Evolutionary conservation across 2,797 vertebrate species (phyloP), one percentile per base, ranked within the genome.

Genomic region (Steatocranus sp.): DNA sequence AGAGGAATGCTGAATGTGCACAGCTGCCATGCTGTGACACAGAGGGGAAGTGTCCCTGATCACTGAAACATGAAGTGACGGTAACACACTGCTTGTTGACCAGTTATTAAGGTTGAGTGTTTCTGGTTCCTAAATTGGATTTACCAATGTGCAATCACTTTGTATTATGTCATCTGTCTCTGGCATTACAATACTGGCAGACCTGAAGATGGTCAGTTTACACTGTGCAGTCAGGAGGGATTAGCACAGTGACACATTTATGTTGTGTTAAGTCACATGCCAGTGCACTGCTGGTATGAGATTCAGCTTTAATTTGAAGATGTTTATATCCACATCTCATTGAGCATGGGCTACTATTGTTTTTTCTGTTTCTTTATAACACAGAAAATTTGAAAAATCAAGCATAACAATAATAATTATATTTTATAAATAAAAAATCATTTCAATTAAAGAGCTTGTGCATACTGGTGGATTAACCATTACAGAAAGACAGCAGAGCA

Each of bases 81-180:
- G 54, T 15, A 34, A 51, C 32, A 48, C 20, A 5, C 58, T 56
- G 80, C 70, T 73, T 51, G 54, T 38, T n/a, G 17, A 46, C 23
- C 66, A 27, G 49, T 78, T 75, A 63, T 80, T 73, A 43, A 20
- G 53, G 15, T 9, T 34, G n/a, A 74, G 56, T 76, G 82, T 77
- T 79, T 84, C 53, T 66, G 70, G 61, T 68, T 79, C 53, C 43
- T 68, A 76, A 58, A 86, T 50, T 78, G 61, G 73, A 83, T 86
- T 86, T 36, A 34, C 38, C 51, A 5, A 43, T 11, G 12, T 7
- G 15, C 18, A 74, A 46, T 85, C 50, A 56, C 36, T 68, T 82
- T n/a, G 14, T 38, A 80, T 84, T 20, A 77, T 73, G 79, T 76
- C 70, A 66, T 66, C 43, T 73, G 49, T 70, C 30, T 41, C 2